A percentile compares a stretch with the other conserved stretches of the same genome.
Evolutionary conservation across 2,797 vertebrate species (phyloP).

Genomic region (Lagorchestes hirsutus): DNA sequence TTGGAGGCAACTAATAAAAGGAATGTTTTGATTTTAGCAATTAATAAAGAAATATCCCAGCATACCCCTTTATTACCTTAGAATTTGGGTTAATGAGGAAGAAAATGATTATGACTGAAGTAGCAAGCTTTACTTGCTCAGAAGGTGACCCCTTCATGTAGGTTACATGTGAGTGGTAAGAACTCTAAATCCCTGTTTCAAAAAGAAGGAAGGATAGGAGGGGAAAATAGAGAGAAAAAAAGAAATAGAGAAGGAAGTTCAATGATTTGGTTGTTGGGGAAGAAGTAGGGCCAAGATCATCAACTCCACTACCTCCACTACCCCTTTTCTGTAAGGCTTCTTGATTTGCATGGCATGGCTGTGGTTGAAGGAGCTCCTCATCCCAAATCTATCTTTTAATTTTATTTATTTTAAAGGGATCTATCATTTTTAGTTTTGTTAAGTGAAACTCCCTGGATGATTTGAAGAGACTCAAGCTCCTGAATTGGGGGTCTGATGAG

Average conservation of each 20-base stretch:
- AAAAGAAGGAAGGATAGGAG: not conserved
- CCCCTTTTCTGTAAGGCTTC: not conserved
- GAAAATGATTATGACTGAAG: not conserved
- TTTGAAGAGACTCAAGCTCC: not conserved
- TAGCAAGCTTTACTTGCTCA: not conserved
- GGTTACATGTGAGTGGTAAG: not conserved
- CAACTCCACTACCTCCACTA: not conserved
- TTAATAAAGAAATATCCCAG: not conserved
- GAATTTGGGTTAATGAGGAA: not conserved
- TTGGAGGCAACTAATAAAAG: not conserved
- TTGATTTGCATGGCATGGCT: not conserved
- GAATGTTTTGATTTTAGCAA: not conserved
- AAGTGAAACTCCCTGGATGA: not conserved
- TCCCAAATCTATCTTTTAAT: not conserved
- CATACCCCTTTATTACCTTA: not conserved
- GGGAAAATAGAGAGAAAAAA: not conserved
- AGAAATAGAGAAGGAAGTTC: not conserved
- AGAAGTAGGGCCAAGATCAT: not conserved
- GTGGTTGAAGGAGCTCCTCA: not conserved
- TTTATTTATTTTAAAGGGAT: not conserved
- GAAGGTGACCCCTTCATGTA: not conserved
- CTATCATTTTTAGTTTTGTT: not conserved
- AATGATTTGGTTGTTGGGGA: not conserved
- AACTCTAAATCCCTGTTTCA: not conserved
- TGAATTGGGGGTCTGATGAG: not conserved